phyloP scores from a whole-genome alignment of 2,113 vertebrate genomes.

The Dermatemys mawii region DNA sequence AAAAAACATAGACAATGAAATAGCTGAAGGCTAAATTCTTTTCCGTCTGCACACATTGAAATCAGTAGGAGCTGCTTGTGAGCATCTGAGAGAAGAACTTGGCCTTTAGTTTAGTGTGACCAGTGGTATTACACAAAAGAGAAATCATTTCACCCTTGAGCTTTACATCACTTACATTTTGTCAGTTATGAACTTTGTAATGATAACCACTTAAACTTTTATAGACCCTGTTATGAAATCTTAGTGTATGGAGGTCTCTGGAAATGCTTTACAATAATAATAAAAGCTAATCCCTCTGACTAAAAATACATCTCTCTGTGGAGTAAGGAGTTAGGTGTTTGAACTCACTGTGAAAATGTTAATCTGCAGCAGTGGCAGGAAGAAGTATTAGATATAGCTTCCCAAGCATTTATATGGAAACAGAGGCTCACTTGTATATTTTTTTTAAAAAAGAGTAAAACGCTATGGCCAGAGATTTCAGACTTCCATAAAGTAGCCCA shows the following conservation, averaged over 20 bases:
- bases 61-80: background rate
- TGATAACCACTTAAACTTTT: background rate
- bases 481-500: background rate
- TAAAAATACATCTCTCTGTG: background rate
- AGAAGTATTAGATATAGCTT: background rate
- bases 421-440: background rate
- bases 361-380: background rate
- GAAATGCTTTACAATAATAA: conserved; percentile 25
- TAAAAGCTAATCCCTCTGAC: background rate
- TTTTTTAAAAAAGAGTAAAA: background rate
- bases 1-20: conserved; percentile 21
- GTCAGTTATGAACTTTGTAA: background rate
- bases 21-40: conserved; percentile 17
- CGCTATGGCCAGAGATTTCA: background rate
- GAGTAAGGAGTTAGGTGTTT: background rate
- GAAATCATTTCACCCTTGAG: conserved; percentile 20
- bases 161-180: background rate
- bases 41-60: background rate
- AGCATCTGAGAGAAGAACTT: conserved; percentile 10
- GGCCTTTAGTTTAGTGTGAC: conserved; percentile 7
- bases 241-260: background rate
- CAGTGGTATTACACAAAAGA: background rate
- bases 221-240: conserved; percentile 3
- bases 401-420: background rate
- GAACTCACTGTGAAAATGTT: background rate